These are phyloP conservation scores for Temnothorax rugatulus DNA, from an alignment of 2,888 invertebrate genomes.

Conservation along the genomic window DNA sequence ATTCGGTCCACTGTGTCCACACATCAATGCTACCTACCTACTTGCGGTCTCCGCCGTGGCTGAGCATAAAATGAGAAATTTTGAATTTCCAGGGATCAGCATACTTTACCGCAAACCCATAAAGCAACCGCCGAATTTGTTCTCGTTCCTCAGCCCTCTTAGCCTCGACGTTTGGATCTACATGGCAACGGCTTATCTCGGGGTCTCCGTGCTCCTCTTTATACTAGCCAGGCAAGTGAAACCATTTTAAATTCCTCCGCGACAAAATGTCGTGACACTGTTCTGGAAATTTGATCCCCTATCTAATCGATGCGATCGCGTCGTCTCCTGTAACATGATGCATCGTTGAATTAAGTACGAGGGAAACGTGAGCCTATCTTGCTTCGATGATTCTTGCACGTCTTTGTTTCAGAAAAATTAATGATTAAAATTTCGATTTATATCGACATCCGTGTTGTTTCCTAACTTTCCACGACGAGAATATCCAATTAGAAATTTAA, in stretches of 20 bases:
- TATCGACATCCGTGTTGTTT: neutral
- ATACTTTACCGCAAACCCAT: conserved; percentile 89
- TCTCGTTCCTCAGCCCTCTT: conserved; percentile 90
- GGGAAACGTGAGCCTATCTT: conserved; percentile 4
- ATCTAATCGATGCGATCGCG: conserved; percentile 32
- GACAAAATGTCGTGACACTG: conserved; percentile 58
- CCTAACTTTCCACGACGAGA: neutral
- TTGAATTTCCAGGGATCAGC: conserved; percentile 86
- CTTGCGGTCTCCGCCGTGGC: conserved; percentile 31
- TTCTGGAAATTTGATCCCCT: conserved; percentile 39
- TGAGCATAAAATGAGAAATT: conserved; percentile 52
- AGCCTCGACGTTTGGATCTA: conserved; percentile 89
- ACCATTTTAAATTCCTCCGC: conserved; percentile 54
- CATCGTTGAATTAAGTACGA: conserved; percentile 15
- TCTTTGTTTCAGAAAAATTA: neutral
- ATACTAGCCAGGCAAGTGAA: conserved; percentile 88
- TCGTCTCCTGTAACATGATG: neutral
- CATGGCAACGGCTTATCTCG: conserved; percentile 90
- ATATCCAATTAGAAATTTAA: neutral
- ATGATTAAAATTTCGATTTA: neutral
- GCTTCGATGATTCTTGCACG: neutral
- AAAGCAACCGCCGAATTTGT: conserved; percentile 89
- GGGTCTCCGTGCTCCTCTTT: conserved; percentile 89
- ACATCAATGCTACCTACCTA: conserved; percentile 49
- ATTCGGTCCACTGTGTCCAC: conserved; percentile 44